A percentile compares a stretch with the other conserved stretches of the same genome.
Conservation (phyloP, 2,888 invertebrate species). For the Amaurobius ferox region DNA sequence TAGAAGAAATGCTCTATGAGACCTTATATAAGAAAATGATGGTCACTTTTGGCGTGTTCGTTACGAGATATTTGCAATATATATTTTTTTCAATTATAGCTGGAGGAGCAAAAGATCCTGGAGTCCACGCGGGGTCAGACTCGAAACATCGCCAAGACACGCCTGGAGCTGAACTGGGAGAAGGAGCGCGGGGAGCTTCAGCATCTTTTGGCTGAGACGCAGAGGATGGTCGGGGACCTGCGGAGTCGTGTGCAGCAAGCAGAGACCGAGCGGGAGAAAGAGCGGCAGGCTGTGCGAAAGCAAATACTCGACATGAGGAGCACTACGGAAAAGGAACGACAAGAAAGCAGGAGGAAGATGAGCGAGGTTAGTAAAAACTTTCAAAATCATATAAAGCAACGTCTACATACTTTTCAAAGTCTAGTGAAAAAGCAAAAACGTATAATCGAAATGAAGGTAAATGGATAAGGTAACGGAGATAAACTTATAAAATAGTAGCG, state of each 20-base stretch:
- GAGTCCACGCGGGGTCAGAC: slow-evolving; percentile 85
- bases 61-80: too few species aligned
- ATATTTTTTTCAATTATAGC: slow-evolving; percentile 78
- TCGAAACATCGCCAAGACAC: slow-evolving; percentile 90
- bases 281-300: slow-evolving; percentile 89
- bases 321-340: slow-evolving; percentile 90
- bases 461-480: too few species aligned
- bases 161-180: slow-evolving; percentile 94
- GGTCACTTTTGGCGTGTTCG: too few species aligned
- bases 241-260: slow-evolving; percentile 77
- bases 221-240: slow-evolving; percentile 89
- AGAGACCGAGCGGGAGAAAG: slow-evolving; percentile 85
- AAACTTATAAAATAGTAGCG: too few species aligned
- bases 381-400: too few species aligned
- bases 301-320: slow-evolving; percentile 90
- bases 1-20: too few species aligned
- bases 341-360: slow-evolving; percentile 90
- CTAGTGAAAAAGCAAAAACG: too few species aligned
- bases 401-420: too few species aligned
- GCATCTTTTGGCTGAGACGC: slow-evolving; percentile 89
- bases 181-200: slow-evolving; percentile 95
- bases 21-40: too few species aligned
- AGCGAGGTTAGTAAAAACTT: too few species aligned
- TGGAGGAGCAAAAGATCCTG: slow-evolving; percentile 91
- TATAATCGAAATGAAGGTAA: too few species aligned